phyloP scores from a whole-genome alignment of 2,797 vertebrate genomes.

The Balearica regulorum region DNA sequence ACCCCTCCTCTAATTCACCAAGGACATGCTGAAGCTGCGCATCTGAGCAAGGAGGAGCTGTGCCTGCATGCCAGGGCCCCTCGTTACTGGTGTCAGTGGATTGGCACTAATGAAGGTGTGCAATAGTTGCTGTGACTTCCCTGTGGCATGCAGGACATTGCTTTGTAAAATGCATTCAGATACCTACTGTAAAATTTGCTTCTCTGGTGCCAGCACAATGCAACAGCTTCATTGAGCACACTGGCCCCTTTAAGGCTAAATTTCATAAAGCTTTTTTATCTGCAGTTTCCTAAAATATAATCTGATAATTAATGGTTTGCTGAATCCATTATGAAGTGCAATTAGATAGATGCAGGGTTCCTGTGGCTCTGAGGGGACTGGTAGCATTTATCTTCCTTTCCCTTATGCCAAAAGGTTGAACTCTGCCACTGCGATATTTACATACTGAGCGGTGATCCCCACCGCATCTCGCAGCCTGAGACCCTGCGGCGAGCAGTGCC shows the following conservation, averaged over 20 bases:
- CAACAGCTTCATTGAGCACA: neutral
- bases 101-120: neutral
- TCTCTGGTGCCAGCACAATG: neutral
- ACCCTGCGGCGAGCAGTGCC: neutral
- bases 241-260: conserved; percentile 7
- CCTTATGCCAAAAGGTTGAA: conserved; percentile 4
- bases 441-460: neutral
- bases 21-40: neutral
- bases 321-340: conserved; percentile 69
- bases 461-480: neutral
- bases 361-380: conserved; percentile 36
- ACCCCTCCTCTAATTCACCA: neutral
- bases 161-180: neutral
- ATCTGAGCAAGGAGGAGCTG: neutral
- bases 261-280: conserved; percentile 51
- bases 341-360: conserved; percentile 62
- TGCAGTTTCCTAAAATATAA: conserved; percentile 52
- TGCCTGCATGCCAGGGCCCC: neutral
- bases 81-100: neutral
- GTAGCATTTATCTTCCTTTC: conserved; percentile 64
- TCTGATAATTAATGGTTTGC: conserved; percentile 72
- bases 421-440: neutral
- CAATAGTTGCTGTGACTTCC: neutral
- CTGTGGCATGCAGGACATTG: rapidly evolving
- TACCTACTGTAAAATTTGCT: neutral